Conservation (phyloP, 2,888 invertebrate species). For the Noctua pronuba region DNA sequence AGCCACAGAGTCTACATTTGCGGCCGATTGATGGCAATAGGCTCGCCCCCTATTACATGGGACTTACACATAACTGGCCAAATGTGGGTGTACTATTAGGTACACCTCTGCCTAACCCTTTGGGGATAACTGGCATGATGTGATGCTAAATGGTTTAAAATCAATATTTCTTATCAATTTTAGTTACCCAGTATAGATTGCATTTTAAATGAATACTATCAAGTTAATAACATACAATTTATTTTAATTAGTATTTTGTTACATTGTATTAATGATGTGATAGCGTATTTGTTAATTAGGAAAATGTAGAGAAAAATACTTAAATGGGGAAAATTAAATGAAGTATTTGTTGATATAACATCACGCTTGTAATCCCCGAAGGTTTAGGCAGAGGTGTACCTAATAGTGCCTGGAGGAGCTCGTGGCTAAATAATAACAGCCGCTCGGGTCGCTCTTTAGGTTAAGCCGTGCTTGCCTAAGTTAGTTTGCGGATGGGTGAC, state of each 20-base stretch:
- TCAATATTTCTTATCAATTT: conserved; percentile 16
- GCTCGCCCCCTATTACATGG: too few species aligned
- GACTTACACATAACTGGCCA: too few species aligned
- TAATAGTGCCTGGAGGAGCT: too few species aligned
- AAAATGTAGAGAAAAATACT: conserved; percentile 13
- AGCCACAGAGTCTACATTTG: too few species aligned
- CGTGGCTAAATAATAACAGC: too few species aligned
- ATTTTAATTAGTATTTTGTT: conserved; percentile 29
- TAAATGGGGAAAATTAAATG: not conserved
- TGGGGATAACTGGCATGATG: too few species aligned
- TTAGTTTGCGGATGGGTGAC: too few species aligned
- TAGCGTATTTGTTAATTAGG: conserved; percentile 13
- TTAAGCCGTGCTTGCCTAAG: too few species aligned
- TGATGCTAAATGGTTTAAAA: not conserved
- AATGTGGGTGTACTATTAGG: too few species aligned
- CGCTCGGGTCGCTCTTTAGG: too few species aligned
- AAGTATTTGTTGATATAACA: not conserved
- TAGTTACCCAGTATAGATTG: not conserved
- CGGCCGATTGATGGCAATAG: too few species aligned
- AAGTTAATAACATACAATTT: not conserved
- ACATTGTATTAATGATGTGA: not conserved
- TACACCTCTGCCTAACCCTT: too few species aligned
- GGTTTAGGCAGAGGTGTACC: not conserved
- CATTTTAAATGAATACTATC: not conserved
- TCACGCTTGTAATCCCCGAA: not conserved